phyloP scores from a whole-genome alignment of 2,797 vertebrate species.

The Rhinatrema bivittatum region DNA sequence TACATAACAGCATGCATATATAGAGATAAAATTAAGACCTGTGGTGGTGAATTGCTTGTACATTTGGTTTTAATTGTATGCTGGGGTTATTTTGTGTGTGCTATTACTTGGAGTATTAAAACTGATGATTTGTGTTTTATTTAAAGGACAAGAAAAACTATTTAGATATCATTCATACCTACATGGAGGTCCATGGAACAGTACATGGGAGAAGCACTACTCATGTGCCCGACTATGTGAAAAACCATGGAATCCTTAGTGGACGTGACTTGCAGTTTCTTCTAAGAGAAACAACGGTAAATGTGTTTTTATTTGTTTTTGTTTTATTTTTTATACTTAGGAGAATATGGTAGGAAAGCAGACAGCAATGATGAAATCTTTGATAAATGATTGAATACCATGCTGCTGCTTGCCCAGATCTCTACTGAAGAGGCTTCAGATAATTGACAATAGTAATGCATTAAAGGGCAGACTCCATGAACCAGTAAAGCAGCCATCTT shows the following conservation, averaged over 20 bases:
- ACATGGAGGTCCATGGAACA: slow-evolving; percentile 92
- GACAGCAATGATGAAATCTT: slow-evolving; percentile 6
- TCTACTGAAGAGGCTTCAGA: no score
- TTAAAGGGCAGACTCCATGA: no score
- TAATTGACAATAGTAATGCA: no score
- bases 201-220: slow-evolving; percentile 88
- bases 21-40: no score
- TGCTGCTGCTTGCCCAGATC: neutral
- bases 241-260: slow-evolving; percentile 95
- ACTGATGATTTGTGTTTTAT: neutral
- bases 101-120: neutral
- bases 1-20: no score
- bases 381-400: neutral
- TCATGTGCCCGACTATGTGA: slow-evolving; percentile 87
- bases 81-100: no score
- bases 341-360: neutral
- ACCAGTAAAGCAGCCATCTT: no score
- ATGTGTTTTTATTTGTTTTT: slow-evolving; percentile 1
- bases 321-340: neutral
- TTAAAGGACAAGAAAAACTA: slow-evolving; percentile 95
- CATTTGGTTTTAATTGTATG: no score
- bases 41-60: no score
- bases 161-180: slow-evolving; percentile 88
- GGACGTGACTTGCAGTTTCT: slow-evolving; percentile 94
- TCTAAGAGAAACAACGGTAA: slow-evolving; percentile 88